Percentiles rank a stretch among this genome's conserved stretches.
Evolutionary conservation across 2,888 invertebrate genomes (phyloP).

Genomic region (Lordiphosa andalusiaca): DNA sequence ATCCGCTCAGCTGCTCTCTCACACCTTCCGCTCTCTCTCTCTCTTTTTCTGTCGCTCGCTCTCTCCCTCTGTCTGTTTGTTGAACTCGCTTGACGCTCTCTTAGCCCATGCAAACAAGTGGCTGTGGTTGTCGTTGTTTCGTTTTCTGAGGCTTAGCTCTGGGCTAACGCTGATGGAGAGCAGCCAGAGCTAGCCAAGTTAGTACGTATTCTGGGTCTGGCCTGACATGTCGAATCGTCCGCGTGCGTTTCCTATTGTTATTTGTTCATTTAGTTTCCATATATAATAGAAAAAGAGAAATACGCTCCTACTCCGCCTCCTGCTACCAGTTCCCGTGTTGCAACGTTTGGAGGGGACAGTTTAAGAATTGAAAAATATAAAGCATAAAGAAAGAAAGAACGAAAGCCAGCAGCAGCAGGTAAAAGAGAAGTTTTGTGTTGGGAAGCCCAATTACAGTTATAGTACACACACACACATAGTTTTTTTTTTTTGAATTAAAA

Average conservation of each 20-base stretch:
- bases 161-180: slow-evolving; percentile 12
- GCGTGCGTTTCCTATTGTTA: slow-evolving; percentile 56
- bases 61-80: slow-evolving; percentile 1
- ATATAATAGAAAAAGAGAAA: slow-evolving; percentile 24
- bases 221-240: slow-evolving; percentile 62
- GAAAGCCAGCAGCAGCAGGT: slow-evolving; percentile 32
- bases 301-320: slow-evolving; percentile 3
- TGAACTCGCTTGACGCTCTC: slow-evolving; percentile 1
- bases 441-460: slow-evolving; percentile 59
- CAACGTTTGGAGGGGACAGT: slow-evolving; percentile 11
- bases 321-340: slow-evolving; percentile 16
- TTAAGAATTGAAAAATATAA: slow-evolving; percentile 40
- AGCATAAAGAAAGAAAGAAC: slow-evolving; percentile 32
- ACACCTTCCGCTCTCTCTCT: not conserved
- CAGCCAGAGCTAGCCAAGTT: slow-evolving; percentile 56
- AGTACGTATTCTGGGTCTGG: slow-evolving; percentile 59
- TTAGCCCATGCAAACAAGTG: slow-evolving; percentile 14
- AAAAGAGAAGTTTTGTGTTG: slow-evolving; percentile 33
- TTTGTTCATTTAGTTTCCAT: slow-evolving; percentile 40
- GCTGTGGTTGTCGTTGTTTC: slow-evolving; percentile 3
- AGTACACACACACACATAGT: slow-evolving; percentile 16
- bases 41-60: not conserved
- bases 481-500: slow-evolving; percentile 47
- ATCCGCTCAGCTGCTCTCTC: slow-evolving; percentile 2
- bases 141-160: slow-evolving; percentile 22